Base-by-base conservation (phyloP, 2,797 vertebrate genomes). In the Decapterus maruadsi region DNA sequence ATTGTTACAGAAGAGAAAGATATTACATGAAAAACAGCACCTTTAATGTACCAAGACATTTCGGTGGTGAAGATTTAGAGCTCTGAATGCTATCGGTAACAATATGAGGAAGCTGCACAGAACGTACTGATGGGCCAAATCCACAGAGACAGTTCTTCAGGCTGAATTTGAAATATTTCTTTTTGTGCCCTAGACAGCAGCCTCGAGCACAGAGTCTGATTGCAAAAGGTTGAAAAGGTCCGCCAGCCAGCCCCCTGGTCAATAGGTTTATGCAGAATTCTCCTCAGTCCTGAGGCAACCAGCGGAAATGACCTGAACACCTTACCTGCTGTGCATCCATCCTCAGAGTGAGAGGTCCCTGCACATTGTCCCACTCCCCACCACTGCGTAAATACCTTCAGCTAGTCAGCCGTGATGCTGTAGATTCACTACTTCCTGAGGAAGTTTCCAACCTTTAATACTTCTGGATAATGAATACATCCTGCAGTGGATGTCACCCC, bases 81-180 rank as follows among this genome's bases (percentile, higher is more conserved):
- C 22, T 67, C 34, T 45, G 45, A 81, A 61, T 65, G 53, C 11
- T 70, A 68, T 81, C 55, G 61, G 68, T 74, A 66, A 16, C 54
- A 80, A 53, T 59, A 36, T 50, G 12, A 69, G 20, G 22, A 66
- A 51, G 45, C 46, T 56, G 26, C 50, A 61, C 65, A 63, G 16
- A 72, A 67, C 20, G 51, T 53, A 66, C 22, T 62, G 71, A 87
- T 62, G 19, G 59, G 26, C 65, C 20, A 51, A 60, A 63, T 57
- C 48, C 9, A 17, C 19, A 62, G 55, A 79, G 36, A 72, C n/a
- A 40, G 36, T 64, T 42, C 63, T 69, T 54, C 31, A 10, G 61
- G 69, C 53, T 82, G 68, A 38, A 80, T 81, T 56, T 80, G 56
- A 83, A 84, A 73, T 75, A 83, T 81, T 46, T 59, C 65, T 58